Percentiles rank a stretch among this genome's conserved stretches.
These are phyloP conservation scores for Drosophila athabasca DNA, from an alignment of 1,140 invertebrate species.

Conservation along the genomic window DNA sequence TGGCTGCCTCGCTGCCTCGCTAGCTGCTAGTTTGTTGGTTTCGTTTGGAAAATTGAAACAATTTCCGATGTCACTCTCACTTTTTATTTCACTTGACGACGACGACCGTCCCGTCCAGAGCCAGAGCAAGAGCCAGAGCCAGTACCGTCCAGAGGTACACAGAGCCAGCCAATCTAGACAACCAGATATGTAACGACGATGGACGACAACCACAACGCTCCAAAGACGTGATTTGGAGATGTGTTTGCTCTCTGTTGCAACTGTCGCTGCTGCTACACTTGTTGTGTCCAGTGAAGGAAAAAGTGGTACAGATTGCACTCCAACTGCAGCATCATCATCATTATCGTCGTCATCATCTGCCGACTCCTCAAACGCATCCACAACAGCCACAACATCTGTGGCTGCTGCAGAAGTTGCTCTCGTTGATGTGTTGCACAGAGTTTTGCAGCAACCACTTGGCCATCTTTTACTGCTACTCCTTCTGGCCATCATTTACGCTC, in stretches of 20 bases:
- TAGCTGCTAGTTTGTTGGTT: constrained; percentile 63
- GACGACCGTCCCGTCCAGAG: constrained; percentile 41
- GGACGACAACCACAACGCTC: constrained; percentile 36
- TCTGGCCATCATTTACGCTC: constrained; percentile 31
- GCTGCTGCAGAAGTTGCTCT: constrained; percentile 49
- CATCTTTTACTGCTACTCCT: constrained; percentile 29
- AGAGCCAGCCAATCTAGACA: constrained; percentile 73
- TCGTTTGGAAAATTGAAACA: constrained; percentile 83
- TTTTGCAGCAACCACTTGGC: constrained; percentile 18
- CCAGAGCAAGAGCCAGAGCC: constrained; percentile 2
- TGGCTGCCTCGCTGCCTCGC: constrained; percentile 39
- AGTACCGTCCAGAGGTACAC: not conserved
- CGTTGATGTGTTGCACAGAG: constrained; percentile 52
- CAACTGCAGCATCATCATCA: constrained; percentile 27
- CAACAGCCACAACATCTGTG: constrained; percentile 28
- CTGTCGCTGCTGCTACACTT: constrained; percentile 60
- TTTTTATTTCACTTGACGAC: constrained; percentile 76
- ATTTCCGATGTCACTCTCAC: constrained; percentile 83
- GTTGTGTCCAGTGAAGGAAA: constrained; percentile 73
- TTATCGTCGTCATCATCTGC: constrained; percentile 28
- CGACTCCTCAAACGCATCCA: constrained; percentile 48
- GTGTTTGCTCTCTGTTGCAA: constrained; percentile 72
- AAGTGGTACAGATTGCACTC: constrained; percentile 75
- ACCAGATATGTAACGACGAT: constrained; percentile 77
- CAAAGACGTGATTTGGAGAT: constrained; percentile 77